Evolutionary conservation across 1,140 invertebrate genomes (phyloP).

Genomic region (Caenorhabditis inopinata): DNA sequence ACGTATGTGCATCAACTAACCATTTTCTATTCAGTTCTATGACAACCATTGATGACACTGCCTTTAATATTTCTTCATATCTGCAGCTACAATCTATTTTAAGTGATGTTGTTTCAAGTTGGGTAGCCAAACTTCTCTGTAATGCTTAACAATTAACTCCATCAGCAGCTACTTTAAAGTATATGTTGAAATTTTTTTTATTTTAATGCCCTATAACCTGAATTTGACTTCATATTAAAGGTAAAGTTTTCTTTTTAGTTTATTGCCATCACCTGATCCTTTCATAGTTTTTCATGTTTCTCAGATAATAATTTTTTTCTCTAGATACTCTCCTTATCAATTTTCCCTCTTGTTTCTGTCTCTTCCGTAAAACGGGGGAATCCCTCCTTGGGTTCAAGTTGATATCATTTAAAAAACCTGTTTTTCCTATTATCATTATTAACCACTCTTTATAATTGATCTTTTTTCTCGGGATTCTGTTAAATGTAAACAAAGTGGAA

Average conservation of each 20-base stretch:
- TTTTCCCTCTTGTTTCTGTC: neutral
- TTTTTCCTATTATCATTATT: neutral
- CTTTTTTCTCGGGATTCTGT: neutral
- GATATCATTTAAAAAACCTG: conserved; percentile 5
- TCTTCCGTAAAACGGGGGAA: neutral
- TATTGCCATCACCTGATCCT: neutral
- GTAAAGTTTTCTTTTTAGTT: neutral
- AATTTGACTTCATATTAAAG: no score
- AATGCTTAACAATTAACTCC: no score
- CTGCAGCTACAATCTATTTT: no score
- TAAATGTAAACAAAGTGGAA: neutral
- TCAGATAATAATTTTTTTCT: neutral
- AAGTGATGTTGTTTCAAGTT: no score
- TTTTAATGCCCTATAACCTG: no score
- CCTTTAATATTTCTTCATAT: no score
- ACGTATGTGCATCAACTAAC: neutral
- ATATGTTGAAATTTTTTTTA: no score
- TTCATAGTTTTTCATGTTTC: neutral
- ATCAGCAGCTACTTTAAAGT: no score
- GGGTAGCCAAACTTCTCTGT: no score
- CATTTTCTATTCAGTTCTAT: neutral
- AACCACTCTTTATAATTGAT: conserved; percentile 18
- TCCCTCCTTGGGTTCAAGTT: conserved; percentile 15
- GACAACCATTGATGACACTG: neutral
- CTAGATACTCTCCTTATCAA: neutral